A percentile compares a stretch with the other conserved stretches of the same genome.
These are phyloP conservation scores for Clusia tigrina DNA, from an alignment of 2,888 invertebrate genomes.

Conservation along the genomic window DNA sequence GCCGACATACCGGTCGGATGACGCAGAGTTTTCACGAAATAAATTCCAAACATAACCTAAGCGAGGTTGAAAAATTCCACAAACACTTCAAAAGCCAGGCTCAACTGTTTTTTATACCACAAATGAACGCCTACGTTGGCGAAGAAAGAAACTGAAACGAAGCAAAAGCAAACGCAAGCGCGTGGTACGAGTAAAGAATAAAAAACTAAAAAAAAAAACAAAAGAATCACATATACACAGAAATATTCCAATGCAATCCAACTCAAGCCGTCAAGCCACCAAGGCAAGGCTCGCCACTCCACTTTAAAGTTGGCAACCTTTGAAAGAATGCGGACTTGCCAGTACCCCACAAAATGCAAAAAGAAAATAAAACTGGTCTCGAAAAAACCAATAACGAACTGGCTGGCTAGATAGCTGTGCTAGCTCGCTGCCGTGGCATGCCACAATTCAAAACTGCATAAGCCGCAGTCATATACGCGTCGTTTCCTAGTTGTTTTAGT, in stretches of 20 bases:
- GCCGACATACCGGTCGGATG: neutral
- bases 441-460: conserved; percentile 5
- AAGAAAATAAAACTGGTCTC: neutral
- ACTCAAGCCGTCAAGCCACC: neutral
- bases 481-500: neutral
- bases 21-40: neutral
- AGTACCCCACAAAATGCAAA: conserved; percentile 30
- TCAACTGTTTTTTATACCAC: neutral
- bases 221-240: neutral
- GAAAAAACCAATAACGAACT: neutral
- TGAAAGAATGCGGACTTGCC: conserved; percentile 61
- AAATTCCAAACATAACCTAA: conserved; percentile 7
- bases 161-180: neutral
- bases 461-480: neutral
- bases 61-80: neutral
- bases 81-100: neutral
- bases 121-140: neutral
- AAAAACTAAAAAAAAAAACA: neutral
- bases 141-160: neutral
- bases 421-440: neutral
- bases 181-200: neutral
- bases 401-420: neutral
- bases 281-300: conserved; percentile 31
- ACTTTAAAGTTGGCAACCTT: conserved; percentile 58
- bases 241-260: neutral